Evolutionary conservation across 2,888 invertebrate species (phyloP).

Genomic region (Erpobdella octoculata): DNA sequence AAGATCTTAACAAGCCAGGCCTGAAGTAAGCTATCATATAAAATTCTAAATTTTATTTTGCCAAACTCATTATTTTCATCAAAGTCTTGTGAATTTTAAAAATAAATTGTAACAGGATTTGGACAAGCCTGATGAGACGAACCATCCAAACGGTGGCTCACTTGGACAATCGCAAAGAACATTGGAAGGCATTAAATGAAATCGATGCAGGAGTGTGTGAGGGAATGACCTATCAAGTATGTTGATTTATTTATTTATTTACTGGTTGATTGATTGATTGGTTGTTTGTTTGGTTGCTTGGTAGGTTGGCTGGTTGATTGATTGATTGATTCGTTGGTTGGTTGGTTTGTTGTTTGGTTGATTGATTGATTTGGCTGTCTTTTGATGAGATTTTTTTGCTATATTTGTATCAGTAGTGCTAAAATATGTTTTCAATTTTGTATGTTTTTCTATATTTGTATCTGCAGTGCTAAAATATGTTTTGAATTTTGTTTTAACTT

Average conservation of each 20-base stretch:
- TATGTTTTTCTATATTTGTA: neutral
- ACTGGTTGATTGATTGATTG: too few species aligned
- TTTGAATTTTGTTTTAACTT: conserved; percentile 6
- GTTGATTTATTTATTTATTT: neutral
- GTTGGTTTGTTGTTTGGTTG: too few species aligned
- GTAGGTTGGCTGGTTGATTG: too few species aligned
- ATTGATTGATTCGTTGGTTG: too few species aligned
- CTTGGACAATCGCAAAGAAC: conserved; percentile 84
- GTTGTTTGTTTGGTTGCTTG: too few species aligned
- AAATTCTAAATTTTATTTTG: neutral
- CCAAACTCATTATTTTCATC: neutral
- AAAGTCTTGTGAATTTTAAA: neutral
- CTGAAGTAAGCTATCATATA: conserved; percentile 5
- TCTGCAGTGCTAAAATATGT: too few species aligned
- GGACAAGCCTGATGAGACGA: conserved; percentile 92
- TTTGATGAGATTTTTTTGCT: too few species aligned
- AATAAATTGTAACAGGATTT: conserved; percentile 58
- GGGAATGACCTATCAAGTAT: conserved; percentile 70
- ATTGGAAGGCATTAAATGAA: conserved; percentile 97
- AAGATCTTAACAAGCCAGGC: conserved; percentile 20
- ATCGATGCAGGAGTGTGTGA: conserved; percentile 99
- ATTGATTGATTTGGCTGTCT: too few species aligned
- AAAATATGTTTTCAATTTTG: neutral
- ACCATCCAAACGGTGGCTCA: conserved; percentile 83
- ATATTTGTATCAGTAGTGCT: too few species aligned